These are phyloP conservation scores for Helostoma temminkii DNA, from an alignment of 2,797 vertebrate species.

Conservation along the genomic window DNA sequence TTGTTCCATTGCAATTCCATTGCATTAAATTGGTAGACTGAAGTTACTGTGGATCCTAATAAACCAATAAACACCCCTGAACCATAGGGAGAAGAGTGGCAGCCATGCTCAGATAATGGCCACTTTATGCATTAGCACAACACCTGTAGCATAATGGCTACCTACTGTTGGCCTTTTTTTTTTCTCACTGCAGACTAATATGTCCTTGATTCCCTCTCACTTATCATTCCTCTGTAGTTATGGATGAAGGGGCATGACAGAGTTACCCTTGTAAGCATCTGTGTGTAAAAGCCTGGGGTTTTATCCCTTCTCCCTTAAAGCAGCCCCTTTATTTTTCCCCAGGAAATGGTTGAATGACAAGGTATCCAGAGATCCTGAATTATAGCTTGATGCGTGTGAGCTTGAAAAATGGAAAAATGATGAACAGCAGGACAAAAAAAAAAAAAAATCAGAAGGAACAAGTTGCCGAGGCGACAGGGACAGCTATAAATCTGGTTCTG, in stretches of 20 bases:
- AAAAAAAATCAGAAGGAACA: conserved; percentile 57
- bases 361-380: conserved; percentile 62
- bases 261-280: conserved; percentile 46
- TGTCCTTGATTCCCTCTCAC: conserved; percentile 66
- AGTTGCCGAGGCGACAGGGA: conserved; percentile 69
- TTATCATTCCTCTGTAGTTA: conserved; percentile 63
- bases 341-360: conserved; percentile 68
- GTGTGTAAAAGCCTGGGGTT: conserved; percentile 51
- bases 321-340: conserved; percentile 47
- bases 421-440: conserved; percentile 70
- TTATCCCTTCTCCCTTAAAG: conserved; percentile 37
- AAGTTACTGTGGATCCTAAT: conserved; percentile 68
- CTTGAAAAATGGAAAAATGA: conserved; percentile 81
- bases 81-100: conserved; percentile 49
- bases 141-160: conserved; percentile 69
- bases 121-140: conserved; percentile 73
- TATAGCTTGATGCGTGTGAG: conserved; percentile 44
- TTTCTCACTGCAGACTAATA: conserved; percentile 51
- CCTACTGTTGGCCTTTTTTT: conserved; percentile 34
- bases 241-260: conserved; percentile 41
- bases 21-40: conserved; percentile 61
- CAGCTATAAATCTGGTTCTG: conserved; percentile 74
- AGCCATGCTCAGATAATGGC: conserved; percentile 64
- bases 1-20: conserved; percentile 59
- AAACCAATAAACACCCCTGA: conserved; percentile 76